These are phyloP conservation scores for Agonopterix alstromeriana DNA, from an alignment of 2,888 invertebrate genomes.

Conservation along the genomic window DNA sequence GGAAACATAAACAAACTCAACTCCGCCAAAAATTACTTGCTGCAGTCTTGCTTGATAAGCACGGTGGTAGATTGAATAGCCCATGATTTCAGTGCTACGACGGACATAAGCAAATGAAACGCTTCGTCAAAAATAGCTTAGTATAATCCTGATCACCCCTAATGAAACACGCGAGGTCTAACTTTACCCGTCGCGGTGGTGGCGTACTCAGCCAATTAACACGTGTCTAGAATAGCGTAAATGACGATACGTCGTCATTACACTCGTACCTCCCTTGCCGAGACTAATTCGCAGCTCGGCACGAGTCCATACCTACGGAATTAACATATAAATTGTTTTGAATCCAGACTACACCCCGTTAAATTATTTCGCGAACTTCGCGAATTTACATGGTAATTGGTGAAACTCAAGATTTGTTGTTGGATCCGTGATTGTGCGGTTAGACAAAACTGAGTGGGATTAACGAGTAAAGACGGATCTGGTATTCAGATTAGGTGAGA, in stretches of 20 bases:
- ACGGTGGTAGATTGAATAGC: too few species aligned
- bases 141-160: not conserved
- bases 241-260: slow-evolving; percentile 3
- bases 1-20: too few species aligned
- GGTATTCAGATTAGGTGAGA: slow-evolving; percentile 42
- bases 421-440: slow-evolving; percentile 65
- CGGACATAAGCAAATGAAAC: too few species aligned
- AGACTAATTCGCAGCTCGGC: slow-evolving; percentile 27
- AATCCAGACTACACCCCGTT: slow-evolving; percentile 69
- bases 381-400: slow-evolving; percentile 75
- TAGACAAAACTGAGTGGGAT: slow-evolving; percentile 54
- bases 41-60: too few species aligned
- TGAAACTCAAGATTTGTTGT: slow-evolving; percentile 75
- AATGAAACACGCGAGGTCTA: not conserved
- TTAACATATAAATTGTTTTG: slow-evolving; percentile 76
- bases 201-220: not conserved
- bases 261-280: slow-evolving; percentile 1
- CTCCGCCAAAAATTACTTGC: too few species aligned
- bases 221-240: not conserved
- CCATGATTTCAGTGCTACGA: too few species aligned
- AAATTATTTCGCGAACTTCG: slow-evolving; percentile 74
- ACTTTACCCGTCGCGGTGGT: not conserved
- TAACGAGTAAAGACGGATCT: slow-evolving; percentile 49
- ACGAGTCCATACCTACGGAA: slow-evolving; percentile 61
- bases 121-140: too few species aligned